Conservation (phyloP, 1,140 invertebrate genomes). For the Drosophila pseudoobscura region DNA sequence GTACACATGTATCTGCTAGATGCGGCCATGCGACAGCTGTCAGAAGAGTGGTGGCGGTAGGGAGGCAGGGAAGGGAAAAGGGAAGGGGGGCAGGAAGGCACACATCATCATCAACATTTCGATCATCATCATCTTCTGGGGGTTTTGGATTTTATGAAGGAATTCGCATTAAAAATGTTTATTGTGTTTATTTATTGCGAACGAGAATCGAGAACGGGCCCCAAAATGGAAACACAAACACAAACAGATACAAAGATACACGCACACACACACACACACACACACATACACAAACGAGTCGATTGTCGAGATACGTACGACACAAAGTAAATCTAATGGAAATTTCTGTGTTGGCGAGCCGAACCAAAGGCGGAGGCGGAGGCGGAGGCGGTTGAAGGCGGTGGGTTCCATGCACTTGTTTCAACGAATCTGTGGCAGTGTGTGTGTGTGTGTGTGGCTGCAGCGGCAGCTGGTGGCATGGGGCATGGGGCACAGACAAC, state of each 20-base stretch:
- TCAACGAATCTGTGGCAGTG: no score
- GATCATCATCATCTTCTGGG: slow-evolving; percentile 50
- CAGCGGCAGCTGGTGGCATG: no score
- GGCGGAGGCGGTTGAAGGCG: slow-evolving; percentile 3
- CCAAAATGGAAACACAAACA: slow-evolving; percentile 64
- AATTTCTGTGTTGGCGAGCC: slow-evolving; percentile 53
- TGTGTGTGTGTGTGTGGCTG: no score
- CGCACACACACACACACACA: slow-evolving; percentile 23
- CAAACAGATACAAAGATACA: slow-evolving; percentile 24
- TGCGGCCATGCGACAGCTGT: slow-evolving; percentile 73
- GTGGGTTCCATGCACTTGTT: no score
- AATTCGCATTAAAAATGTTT: slow-evolving; percentile 82
- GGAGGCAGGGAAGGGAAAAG: slow-evolving; percentile 2
- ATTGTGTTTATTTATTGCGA: slow-evolving; percentile 81
- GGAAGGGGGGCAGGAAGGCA: neutral
- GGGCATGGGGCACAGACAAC: no score
- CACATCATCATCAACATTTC: slow-evolving; percentile 24
- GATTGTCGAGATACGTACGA: slow-evolving; percentile 1
- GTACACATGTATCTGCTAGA: slow-evolving; percentile 15
- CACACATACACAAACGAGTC: slow-evolving; percentile 14
- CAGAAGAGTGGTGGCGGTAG: slow-evolving; percentile 26
- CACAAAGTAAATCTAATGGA: slow-evolving; percentile 63
- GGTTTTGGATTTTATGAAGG: slow-evolving; percentile 66
- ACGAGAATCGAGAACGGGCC: slow-evolving; percentile 60
- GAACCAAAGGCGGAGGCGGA: slow-evolving; percentile 11